phyloP scores from a whole-genome alignment of 1,140 invertebrate genomes.

The Plectrocnemia conspersa region DNA sequence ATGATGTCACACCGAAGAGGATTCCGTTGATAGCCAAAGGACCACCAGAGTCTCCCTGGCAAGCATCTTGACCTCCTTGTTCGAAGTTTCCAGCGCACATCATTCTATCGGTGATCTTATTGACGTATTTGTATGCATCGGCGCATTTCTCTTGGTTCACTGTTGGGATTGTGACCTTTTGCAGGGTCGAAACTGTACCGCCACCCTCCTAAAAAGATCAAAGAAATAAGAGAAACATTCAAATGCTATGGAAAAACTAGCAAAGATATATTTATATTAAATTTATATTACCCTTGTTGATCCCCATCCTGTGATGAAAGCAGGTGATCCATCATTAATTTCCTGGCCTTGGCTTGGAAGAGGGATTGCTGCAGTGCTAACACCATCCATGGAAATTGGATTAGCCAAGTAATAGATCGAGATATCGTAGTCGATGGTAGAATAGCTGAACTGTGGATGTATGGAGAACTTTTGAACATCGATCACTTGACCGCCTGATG shows the following conservation, averaged over 20 bases:
- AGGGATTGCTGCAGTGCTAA: not conserved
- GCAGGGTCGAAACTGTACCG: conserved; percentile 36
- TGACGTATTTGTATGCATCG: conserved; percentile 30
- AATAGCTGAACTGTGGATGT: not conserved
- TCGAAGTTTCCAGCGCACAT: conserved; percentile 55
- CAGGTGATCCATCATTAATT: not conserved
- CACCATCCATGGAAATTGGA: not conserved
- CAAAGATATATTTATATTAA: not conserved
- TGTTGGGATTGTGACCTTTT: conserved; percentile 41
- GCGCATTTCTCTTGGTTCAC: conserved; percentile 35
- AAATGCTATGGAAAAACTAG: not conserved
- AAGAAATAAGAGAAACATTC: not conserved
- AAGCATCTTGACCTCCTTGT: conserved; percentile 30
- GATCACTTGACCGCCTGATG: not conserved
- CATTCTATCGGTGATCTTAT: conserved; percentile 53
- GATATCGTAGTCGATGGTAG: conserved; percentile 10
- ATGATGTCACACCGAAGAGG: conserved; percentile 49
- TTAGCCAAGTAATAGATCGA: not conserved
- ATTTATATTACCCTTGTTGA: not conserved
- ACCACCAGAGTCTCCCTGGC: conserved; percentile 49
- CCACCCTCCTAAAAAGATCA: conserved; percentile 12
- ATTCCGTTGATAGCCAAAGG: conserved; percentile 36
- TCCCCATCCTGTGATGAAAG: conserved; percentile 15
- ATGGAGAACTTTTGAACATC: not conserved
- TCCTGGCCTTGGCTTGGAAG: not conserved